Evolutionary conservation across 2,113 vertebrate species (phyloP).

Genomic region (Oncorhynchus masou): DNA sequence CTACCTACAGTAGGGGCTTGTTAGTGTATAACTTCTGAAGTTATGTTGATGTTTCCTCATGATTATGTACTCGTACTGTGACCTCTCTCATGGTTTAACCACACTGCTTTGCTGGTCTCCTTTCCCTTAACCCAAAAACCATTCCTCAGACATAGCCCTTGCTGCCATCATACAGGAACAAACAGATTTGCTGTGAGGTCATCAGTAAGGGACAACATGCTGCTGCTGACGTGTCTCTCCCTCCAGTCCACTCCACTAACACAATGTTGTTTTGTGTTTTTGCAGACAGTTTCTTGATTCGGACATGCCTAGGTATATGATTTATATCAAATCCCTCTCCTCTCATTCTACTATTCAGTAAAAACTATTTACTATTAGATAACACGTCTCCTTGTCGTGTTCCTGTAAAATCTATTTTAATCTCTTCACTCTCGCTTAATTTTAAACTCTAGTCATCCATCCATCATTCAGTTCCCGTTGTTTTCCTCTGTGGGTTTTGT

Average conservation of each 20-base stretch:
- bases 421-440: slow-evolving; percentile 9
- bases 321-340: slow-evolving; percentile 57
- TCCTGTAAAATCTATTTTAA: slow-evolving; percentile 14
- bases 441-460: slow-evolving; percentile 3
- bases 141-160: slow-evolving; percentile 7
- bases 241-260: slow-evolving; percentile 88
- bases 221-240: slow-evolving; percentile 62
- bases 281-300: slow-evolving; percentile 99
- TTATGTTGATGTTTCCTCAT: no score
- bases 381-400: slow-evolving; percentile 25
- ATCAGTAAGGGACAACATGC: slow-evolving; percentile 32
- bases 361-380: slow-evolving; percentile 3
- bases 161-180: slow-evolving; percentile 12
- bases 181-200: slow-evolving; percentile 11
- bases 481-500: slow-evolving; percentile 13
- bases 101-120: slow-evolving; percentile 31
- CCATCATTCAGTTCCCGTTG: slow-evolving; percentile 38
- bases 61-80: neutral
- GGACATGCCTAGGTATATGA: slow-evolving; percentile 99
- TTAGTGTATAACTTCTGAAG: no score
- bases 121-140: slow-evolving; percentile 22
- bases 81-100: slow-evolving; percentile 43
- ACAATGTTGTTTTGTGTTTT: slow-evolving; percentile 93
- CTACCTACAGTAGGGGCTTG: no score
- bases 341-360: slow-evolving; percentile 37